Conservation (phyloP, 2,113 vertebrate species). For the Nycticryphes semicollaris region DNA sequence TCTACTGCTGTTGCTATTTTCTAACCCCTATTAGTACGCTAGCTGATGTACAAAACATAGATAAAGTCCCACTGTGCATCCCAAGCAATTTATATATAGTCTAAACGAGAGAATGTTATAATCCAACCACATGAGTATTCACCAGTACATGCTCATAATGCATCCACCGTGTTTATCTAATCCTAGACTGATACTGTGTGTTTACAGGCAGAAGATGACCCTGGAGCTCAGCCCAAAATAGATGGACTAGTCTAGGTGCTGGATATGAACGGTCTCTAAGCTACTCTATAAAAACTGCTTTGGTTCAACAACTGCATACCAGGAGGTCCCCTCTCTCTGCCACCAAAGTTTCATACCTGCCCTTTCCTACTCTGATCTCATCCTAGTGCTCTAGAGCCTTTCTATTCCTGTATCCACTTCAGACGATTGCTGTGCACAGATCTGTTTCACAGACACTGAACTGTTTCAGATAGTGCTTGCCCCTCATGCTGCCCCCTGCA, state of each 20-base stretch:
- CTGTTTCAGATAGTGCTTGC: background rate
- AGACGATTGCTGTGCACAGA: background rate
- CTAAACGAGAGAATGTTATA: background rate
- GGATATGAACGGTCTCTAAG: background rate
- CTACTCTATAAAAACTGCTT: background rate
- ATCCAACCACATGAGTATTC: background rate
- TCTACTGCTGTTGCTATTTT: conserved; percentile 44
- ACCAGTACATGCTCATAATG: background rate
- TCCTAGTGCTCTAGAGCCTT: background rate
- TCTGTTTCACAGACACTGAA: background rate
- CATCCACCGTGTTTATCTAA: background rate
- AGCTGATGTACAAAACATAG: conserved; percentile 7
- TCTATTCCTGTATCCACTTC: background rate
- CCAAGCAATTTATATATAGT: background rate
- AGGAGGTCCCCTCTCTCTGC: background rate
- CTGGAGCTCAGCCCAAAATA: background rate
- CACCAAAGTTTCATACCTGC: background rate
- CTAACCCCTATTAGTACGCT: background rate
- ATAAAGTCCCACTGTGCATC: background rate
- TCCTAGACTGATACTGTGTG: background rate
- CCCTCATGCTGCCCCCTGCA: background rate
- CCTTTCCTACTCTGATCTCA: background rate
- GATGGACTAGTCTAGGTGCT: background rate
- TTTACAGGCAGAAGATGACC: background rate
- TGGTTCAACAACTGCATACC: background rate